Conservation (phyloP, 2,797 vertebrate genomes). For the Xiphophorus birchmanni region DNA sequence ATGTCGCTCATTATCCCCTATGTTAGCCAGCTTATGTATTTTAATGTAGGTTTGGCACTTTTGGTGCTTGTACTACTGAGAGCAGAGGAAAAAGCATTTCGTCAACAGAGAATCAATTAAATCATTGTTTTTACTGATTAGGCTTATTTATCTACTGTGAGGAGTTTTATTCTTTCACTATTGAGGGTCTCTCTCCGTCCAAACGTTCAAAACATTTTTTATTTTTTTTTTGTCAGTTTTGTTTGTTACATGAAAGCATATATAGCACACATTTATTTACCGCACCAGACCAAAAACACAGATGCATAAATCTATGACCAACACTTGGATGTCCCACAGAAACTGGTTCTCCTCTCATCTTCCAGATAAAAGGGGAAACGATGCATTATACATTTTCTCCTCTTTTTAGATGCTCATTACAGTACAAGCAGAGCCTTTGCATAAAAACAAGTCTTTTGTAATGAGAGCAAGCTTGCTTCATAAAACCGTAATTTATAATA, state of each 20-base stretch:
- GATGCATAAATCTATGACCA: conserved; percentile 63
- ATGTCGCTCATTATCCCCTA: conserved; percentile 51
- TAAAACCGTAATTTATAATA: conserved; percentile 40
- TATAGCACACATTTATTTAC: neutral
- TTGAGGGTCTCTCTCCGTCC: neutral
- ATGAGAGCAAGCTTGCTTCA: conserved; percentile 47
- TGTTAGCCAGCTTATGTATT: conserved; percentile 34
- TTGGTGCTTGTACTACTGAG: neutral
- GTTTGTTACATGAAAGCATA: neutral
- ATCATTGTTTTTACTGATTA: neutral
- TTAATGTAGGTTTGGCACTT: conserved; percentile 26
- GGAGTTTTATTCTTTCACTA: neutral
- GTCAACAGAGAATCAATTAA: neutral
- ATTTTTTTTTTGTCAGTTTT: neutral
- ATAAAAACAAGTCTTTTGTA: conserved; percentile 59
- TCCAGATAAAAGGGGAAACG: conserved; percentile 62
- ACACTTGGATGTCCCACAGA: conserved; percentile 71
- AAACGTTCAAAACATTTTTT: neutral
- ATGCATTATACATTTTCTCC: conserved; percentile 68
- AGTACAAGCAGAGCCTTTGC: conserved; percentile 52
- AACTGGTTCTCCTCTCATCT: conserved; percentile 68
- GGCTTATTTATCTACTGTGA: neutral
- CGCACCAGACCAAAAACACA: conserved; percentile 42
- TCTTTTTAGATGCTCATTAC: conserved; percentile 67
- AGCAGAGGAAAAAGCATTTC: conserved; percentile 3